These are phyloP conservation scores for Plecotus auritus DNA, from an alignment of 2,113 vertebrate species.

Conservation along the genomic window DNA sequence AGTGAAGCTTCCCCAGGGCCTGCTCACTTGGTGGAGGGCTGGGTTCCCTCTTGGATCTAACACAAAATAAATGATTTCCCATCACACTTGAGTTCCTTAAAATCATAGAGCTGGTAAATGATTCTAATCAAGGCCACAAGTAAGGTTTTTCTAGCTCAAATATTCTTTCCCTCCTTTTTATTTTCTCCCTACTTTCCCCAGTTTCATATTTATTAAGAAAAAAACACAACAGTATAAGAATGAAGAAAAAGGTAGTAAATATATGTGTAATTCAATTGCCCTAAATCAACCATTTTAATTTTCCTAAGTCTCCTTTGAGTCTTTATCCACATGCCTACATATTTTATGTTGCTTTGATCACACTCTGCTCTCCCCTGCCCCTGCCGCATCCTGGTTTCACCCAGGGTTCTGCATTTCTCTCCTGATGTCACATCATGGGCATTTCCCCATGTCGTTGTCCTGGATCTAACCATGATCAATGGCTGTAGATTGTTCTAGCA, in stretches of 20 bases:
- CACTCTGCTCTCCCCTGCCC: too few relatives aligned
- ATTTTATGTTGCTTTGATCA: not conserved
- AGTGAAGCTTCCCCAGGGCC: not conserved
- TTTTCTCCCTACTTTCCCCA: not conserved
- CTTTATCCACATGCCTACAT: not conserved
- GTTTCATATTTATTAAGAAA: constrained; percentile 18
- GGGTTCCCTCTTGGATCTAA: not conserved
- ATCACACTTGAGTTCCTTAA: not conserved
- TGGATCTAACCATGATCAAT: not conserved
- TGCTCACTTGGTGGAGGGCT: not conserved
- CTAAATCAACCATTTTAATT: not conserved
- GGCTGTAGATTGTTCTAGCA: not conserved
- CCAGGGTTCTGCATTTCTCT: not conserved
- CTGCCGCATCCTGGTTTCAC: not conserved
- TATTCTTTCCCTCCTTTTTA: not conserved
- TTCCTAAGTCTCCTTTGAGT: not conserved
- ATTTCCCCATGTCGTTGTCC: not conserved
- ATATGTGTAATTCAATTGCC: not conserved
- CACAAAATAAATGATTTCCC: not conserved
- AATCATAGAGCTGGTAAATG: not conserved
- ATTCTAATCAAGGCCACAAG: not conserved
- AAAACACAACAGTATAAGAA: not conserved
- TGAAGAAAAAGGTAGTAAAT: not conserved
- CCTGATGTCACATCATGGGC: not conserved
- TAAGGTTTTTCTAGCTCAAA: not conserved